phyloP scores from a whole-genome alignment of 2,113 vertebrate species.

The Paedocypris sp. region DNA sequence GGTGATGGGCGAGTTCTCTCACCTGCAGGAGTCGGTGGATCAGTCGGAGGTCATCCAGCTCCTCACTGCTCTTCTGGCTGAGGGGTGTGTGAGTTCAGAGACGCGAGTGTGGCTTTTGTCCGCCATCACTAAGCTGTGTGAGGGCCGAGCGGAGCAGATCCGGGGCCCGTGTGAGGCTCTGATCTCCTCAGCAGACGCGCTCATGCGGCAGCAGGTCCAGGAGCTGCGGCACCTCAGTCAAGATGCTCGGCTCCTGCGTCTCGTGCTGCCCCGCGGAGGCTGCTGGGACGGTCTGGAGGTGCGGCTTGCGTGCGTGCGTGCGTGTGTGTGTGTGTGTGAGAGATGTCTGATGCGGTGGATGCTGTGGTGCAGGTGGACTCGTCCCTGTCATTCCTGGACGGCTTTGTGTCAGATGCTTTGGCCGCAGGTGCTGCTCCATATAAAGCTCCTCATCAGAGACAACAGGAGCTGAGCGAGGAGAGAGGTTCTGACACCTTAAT shows the following conservation, averaged over 20 bases:
- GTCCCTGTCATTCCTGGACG: constrained; percentile 92
- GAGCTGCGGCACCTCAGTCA: constrained; percentile 75
- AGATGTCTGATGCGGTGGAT: too few relatives aligned
- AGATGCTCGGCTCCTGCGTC: constrained; percentile 62
- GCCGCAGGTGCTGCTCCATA: constrained; percentile 79
- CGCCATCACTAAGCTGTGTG: constrained; percentile 75
- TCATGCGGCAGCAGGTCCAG: constrained; percentile 75
- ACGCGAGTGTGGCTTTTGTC: constrained; percentile 80
- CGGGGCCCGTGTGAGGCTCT: constrained; percentile 62
- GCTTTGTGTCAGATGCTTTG: constrained; percentile 86
- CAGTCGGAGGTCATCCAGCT: constrained; percentile 62
- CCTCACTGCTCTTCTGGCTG: constrained; percentile 63
- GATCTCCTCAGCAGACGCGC: constrained; percentile 71
- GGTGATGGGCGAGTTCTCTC: constrained; percentile 86
- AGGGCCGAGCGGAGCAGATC: constrained; percentile 46
- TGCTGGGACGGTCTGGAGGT: constrained; percentile 60
- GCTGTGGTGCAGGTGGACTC: constrained; percentile 75
- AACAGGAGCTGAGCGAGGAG: constrained; percentile 76
- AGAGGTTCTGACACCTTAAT: constrained; percentile 86
- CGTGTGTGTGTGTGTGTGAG: too few relatives aligned
- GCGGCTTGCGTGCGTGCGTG: too few relatives aligned
- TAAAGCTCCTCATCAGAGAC: constrained; percentile 87
- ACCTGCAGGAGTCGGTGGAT: constrained; percentile 61
- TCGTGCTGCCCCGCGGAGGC: constrained; percentile 57
- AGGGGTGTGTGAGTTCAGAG: constrained; percentile 66